Evolutionary conservation across 2,113 vertebrate species (phyloP), one percentile per base, ranked within the genome.

Genomic region (Leucopsar rothschildi): DNA sequence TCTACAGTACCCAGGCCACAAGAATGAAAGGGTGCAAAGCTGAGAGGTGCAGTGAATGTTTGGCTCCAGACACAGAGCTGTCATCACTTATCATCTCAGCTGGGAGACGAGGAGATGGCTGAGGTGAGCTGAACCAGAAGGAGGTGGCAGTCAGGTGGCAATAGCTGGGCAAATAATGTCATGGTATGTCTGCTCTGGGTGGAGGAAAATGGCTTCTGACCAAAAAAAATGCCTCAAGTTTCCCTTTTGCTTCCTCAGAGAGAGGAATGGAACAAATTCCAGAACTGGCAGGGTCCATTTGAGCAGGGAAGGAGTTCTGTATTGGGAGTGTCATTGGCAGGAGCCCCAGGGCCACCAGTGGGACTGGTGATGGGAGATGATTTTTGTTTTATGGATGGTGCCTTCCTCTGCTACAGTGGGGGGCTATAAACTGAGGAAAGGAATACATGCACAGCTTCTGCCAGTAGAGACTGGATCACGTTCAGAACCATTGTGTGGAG

Each of bases 391-490:
- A 25, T 4, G 29, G 45, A 44, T 45, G 40, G 27, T 49, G 23
- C 28, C 37, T 72, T 49, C 24, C 52, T 60, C 65, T 68, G 28
- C 20, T 69, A 13, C 42, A 47, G 42, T 5, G 11, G 0, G 17
- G 17, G 14, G 19, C 1, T 5, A 33, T 50, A 73, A 73, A 77
- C 0, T 61, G 50, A 37, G 73, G 57, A 39, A 83, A 39, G 40
- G 31, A 50, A 25, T 37, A 29, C 24, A 35, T 0, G 4, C 6
- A 9, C 33, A 69, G 24, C 37, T 82, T 82, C 73, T 86, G n/a
- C 77, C 3, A 2, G n/a, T 17, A 33, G 56, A 55, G 69, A 35
- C 33, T 78, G 77, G 45, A 50, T 39, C 15, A 1, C 0, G 0
- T 56, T 83, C 64, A 86, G 86, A 66, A 80, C 45, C 52, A 77